Conservation (phyloP, 2,888 invertebrate species). For the Gymnosoma rotundatum region DNA sequence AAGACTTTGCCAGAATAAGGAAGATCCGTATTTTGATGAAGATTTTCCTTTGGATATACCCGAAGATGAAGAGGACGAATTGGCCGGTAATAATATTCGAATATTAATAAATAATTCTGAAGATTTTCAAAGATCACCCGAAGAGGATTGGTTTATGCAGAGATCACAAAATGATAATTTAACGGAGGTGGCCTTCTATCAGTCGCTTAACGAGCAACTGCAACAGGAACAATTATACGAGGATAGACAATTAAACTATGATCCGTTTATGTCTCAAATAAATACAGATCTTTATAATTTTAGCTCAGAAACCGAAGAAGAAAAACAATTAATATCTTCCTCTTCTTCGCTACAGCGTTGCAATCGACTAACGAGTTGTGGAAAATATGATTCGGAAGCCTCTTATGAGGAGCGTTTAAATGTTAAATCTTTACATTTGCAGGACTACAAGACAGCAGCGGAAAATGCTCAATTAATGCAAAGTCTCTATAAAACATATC, state of each 20-base stretch:
- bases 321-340: slow-evolving; percentile 39
- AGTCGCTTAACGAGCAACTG: slow-evolving; percentile 78
- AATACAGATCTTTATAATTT: slow-evolving; percentile 53
- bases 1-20: slow-evolving; percentile 65
- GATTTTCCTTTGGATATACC: slow-evolving; percentile 38
- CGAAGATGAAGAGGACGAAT: slow-evolving; percentile 62
- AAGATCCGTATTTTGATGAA: slow-evolving; percentile 38
- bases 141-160: slow-evolving; percentile 68
- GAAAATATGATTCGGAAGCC: slow-evolving; percentile 19
- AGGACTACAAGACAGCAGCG: slow-evolving; percentile 58
- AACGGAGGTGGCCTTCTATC: slow-evolving; percentile 79
- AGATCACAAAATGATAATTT: slow-evolving; percentile 77
- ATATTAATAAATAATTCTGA: slow-evolving; percentile 77
- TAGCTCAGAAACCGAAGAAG: slow-evolving; percentile 53
- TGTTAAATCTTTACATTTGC: slow-evolving; percentile 24
- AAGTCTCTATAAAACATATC: slow-evolving; percentile 81
- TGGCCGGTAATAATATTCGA: slow-evolving; percentile 74
- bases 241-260: slow-evolving; percentile 46
- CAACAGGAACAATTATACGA: slow-evolving; percentile 70
- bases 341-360: slow-evolving; percentile 10
- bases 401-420: slow-evolving; percentile 14
- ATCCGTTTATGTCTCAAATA: slow-evolving; percentile 62
- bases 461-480: slow-evolving; percentile 76
- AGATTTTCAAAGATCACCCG: slow-evolving; percentile 48
- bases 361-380: background rate